Base-by-base conservation (phyloP, 2,888 invertebrate genomes). In the Euzophera pinguis region DNA sequence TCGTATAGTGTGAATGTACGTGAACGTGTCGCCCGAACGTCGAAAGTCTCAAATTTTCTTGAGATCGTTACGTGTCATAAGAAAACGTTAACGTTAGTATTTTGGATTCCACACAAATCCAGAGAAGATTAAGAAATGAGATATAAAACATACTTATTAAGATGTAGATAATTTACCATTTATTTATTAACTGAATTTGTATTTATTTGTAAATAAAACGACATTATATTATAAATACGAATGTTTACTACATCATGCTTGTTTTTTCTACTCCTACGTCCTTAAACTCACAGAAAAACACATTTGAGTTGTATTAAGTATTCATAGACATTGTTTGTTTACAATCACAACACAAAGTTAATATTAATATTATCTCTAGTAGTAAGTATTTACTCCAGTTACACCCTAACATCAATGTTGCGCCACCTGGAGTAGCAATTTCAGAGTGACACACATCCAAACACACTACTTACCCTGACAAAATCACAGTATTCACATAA, bases 131-230 rank as follows among this genome's bases (percentile, higher is more conserved):
- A 88, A 87, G 83, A 87, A 84, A 89, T 87, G 90, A 89, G 89
- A 89, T 89, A 89, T 87, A 87, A 84, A 87, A 78, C 84, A 84
- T 89, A 89, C 81, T 85, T 88, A 86, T 87, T 90, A 90, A 90
- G 89, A 82, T 90, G 90, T 90, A 90, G 90, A 90, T 90, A 90
- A 88, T 87, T 89, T 90, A 90, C 90, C 90, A 90, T 88, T 89
- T 90, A 90, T 90, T 90, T 90, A 90, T 90, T 90, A 90, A 90
- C 90, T 88, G 88, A 90, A 90, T 90, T 90, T 90, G 90, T 90
- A 90, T 90, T 90, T 90, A 90, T 90, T 90, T 90, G 90, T 90
- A 90, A 89, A 90, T 90, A 90, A 90, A 90, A 87, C 83, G 78
- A 88, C 83, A 83, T 84, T 86, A 88, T 90, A 87, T 87, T 89